Conservation (phyloP, 2,113 vertebrate genomes). For the Microtus ochrogaster region DNA sequence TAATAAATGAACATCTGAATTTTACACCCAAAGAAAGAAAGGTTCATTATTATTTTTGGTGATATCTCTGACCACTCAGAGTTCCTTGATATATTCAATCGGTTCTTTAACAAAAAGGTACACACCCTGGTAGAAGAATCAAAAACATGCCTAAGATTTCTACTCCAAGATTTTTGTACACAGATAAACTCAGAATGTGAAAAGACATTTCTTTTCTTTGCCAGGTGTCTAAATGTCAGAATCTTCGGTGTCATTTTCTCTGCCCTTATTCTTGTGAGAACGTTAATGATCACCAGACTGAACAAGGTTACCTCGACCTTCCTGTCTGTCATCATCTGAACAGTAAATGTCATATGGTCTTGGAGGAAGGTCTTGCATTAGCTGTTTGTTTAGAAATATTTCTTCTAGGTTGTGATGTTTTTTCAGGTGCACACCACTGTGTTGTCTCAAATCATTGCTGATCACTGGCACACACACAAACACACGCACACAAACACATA, state of each 20-base stretch:
- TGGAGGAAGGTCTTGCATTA: background rate
- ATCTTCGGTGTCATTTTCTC: background rate
- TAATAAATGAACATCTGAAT: background rate
- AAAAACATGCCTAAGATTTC: background rate
- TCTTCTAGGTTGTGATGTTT: slow-evolving; percentile 13
- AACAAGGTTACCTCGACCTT: background rate
- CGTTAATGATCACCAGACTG: background rate
- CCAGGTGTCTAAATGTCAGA: background rate
- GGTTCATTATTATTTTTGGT: background rate
- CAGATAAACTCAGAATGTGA: slow-evolving; percentile 3
- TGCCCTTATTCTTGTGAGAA: background rate
- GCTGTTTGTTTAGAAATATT: slow-evolving; percentile 37
- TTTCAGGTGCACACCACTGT: background rate
- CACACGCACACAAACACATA: background rate
- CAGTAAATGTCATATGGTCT: background rate
- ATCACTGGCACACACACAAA: background rate
- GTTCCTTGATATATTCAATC: background rate
- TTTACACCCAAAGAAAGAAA: background rate
- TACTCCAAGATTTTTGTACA: background rate
- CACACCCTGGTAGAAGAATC: background rate
- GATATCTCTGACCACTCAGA: background rate
- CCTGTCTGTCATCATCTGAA: background rate
- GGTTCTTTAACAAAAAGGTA: background rate
- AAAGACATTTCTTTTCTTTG: slow-evolving; percentile 2
- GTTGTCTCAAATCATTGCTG: background rate